phyloP scores from a whole-genome alignment of 2,113 vertebrate genomes.

The Sus scrofa region DNA sequence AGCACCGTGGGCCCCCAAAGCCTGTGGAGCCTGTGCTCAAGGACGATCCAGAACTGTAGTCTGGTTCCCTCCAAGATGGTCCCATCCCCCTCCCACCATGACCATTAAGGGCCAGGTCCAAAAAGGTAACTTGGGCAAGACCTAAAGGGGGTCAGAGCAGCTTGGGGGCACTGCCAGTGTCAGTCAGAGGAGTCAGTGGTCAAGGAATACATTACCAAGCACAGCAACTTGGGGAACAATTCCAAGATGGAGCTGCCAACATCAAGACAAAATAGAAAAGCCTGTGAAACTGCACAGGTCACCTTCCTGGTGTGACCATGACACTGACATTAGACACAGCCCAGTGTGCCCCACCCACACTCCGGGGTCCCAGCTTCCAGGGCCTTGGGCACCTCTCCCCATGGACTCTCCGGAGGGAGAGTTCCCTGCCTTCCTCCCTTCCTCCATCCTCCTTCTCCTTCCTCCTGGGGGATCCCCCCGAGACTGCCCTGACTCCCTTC shows the following conservation, averaged over 20 bases:
- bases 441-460: too few species aligned
- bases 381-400: not conserved
- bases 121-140: not conserved
- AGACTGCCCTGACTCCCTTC: not conserved
- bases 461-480: not conserved
- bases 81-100: not conserved
- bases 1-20: not conserved
- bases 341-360: not conserved
- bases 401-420: not conserved
- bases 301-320: not conserved
- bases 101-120: not conserved
- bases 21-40: not conserved
- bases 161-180: not conserved
- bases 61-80: not conserved
- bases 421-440: not conserved
- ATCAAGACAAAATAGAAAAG: constrained; percentile 40
- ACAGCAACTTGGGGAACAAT: constrained; percentile 54
- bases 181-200: not conserved
- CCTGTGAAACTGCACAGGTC: not conserved
- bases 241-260: constrained; percentile 62
- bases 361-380: not conserved
- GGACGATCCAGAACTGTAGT: not conserved
- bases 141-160: not conserved
- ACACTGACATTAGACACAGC: not conserved
- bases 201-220: constrained; percentile 29